Base-by-base conservation (phyloP, 2,888 invertebrate species). In the Eumerus sabulonum region DNA sequence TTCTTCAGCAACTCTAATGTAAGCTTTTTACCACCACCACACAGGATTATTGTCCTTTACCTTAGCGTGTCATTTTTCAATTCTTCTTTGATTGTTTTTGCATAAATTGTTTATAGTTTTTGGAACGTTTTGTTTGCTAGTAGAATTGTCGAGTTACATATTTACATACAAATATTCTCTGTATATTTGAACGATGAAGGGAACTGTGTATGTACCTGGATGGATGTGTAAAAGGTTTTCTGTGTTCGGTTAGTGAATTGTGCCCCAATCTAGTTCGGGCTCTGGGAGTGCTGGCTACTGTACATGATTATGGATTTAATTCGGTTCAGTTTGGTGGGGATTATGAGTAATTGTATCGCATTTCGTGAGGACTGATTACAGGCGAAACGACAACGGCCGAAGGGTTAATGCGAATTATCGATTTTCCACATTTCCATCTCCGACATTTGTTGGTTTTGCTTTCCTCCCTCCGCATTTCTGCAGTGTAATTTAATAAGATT, bases 1-100 rank as follows among this genome's bases (percentile, higher is more conserved):
- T 79, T 74, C 68, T 68, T 74, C 74, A 77, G 74, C 57, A 63
- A 60, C 74, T 63, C 79, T 79, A 79, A 79, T 79, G 79, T 79
- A 79, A 79, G 79, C 64, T 17, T 9, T 9, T 3, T n/a, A n/a
- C n/a, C n/a, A n/a, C n/a, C n/a, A n/a, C n/a, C n/a, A n/a, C n/a
- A 4, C 36, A 16, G 17, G 3, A 35, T 9, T 12, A 45, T 7
- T 7, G 7, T 27, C 7, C 27, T 4, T 27, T 42, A 3, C 27
- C 2, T 27, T 42, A 3, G n/a, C 11, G 35, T n/a, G 53, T 54
- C 13, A 35, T 27, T 14, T 27, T 17, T 42, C 9, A 53, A 48
- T 47, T 16, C 27, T 17, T 36, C 9, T 35, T 40, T 35, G 54
- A 40, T 40, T 3, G 40, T 40, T 40, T 48, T 62, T 56, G 36